Conservation (phyloP, 2,797 vertebrate genomes). For the Sebastes cheni region DNA sequence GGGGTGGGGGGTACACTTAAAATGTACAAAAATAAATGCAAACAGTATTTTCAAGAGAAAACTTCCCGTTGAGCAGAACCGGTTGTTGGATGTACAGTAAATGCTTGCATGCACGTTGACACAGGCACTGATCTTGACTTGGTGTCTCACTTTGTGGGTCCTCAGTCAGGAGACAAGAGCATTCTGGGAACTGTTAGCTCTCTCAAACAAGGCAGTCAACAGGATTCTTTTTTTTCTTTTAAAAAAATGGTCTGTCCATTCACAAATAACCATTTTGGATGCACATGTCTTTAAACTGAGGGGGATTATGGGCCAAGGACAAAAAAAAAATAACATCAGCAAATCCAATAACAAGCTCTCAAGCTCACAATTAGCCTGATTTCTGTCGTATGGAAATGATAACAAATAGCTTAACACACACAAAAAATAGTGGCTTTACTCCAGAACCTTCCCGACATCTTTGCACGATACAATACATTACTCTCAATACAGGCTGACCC, state of each 20-base stretch:
- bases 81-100: slow-evolving; percentile 56
- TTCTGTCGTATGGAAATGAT: slow-evolving; percentile 47
- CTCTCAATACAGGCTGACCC: slow-evolving; percentile 64
- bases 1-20: slow-evolving; percentile 3
- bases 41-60: slow-evolving; percentile 65
- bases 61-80: slow-evolving; percentile 59
- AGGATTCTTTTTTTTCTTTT: slow-evolving; percentile 30
- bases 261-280: slow-evolving; percentile 36
- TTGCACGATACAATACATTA: slow-evolving; percentile 62
- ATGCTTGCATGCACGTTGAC: slow-evolving; percentile 80
- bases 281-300: slow-evolving; percentile 30
- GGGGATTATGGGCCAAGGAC: slow-evolving; percentile 34
- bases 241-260: slow-evolving; percentile 44
- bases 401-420: slow-evolving; percentile 67
- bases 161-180: slow-evolving; percentile 67
- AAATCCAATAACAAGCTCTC: slow-evolving; percentile 34
- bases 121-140: slow-evolving; percentile 83
- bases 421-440: slow-evolving; percentile 79
- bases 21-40: slow-evolving; percentile 67
- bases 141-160: slow-evolving; percentile 65
- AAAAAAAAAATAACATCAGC: slow-evolving; percentile 25
- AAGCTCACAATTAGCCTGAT: slow-evolving; percentile 31
- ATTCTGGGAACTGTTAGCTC: slow-evolving; percentile 69
- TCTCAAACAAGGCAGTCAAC: slow-evolving; percentile 77
- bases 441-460: slow-evolving; percentile 61